Percentiles rank a stretch among this genome's conserved stretches.
phyloP scores from a whole-genome alignment of 1,140 invertebrate genomes.

The Microvelia longipes region DNA sequence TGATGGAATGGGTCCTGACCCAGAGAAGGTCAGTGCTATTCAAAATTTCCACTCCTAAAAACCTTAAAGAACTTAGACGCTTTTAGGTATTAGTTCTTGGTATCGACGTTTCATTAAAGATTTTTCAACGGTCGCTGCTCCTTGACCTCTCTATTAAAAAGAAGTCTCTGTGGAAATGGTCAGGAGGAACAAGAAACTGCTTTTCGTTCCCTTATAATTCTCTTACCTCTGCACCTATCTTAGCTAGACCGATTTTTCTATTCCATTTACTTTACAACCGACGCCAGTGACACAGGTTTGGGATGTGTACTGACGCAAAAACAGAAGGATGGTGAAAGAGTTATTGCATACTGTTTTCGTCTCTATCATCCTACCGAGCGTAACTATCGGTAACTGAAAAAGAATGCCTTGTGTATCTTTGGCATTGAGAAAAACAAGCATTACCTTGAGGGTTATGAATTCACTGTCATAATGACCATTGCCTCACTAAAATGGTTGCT shows the following conservation, averaged over 20 bases:
- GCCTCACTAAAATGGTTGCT: conserved; percentile 27
- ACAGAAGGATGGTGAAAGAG: conserved; percentile 8
- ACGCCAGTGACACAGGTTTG: conserved; percentile 23
- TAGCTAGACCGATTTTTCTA: conserved; percentile 7
- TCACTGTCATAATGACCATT: conserved; percentile 31
- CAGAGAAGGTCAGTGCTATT: conserved; percentile 26
- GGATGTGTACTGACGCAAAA: conserved; percentile 6
- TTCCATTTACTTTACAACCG: conserved; percentile 20
- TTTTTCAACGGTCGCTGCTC: conserved; percentile 25
- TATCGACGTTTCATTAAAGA: conserved; percentile 27
- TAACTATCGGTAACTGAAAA: conserved; percentile 28
- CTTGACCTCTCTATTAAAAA: conserved; percentile 16
- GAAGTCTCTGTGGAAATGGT: background rate
- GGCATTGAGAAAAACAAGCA: conserved; percentile 25
- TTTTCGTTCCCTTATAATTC: conserved; percentile 19
- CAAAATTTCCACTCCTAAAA: conserved; percentile 23
- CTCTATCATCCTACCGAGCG: conserved; percentile 23
- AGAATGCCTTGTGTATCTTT: conserved; percentile 30
- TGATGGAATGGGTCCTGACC: conserved; percentile 27
- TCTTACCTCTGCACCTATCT: conserved; percentile 14
- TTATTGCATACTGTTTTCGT: conserved; percentile 27
- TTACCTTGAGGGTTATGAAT: conserved; percentile 28
- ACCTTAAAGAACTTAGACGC: conserved; percentile 12
- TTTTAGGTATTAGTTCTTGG: conserved; percentile 25
- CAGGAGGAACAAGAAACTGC: background rate